Percentiles rank a stretch among this genome's conserved stretches.
Conservation (phyloP, 2,888 invertebrate genomes). For the Oscheius myriophilus region DNA sequence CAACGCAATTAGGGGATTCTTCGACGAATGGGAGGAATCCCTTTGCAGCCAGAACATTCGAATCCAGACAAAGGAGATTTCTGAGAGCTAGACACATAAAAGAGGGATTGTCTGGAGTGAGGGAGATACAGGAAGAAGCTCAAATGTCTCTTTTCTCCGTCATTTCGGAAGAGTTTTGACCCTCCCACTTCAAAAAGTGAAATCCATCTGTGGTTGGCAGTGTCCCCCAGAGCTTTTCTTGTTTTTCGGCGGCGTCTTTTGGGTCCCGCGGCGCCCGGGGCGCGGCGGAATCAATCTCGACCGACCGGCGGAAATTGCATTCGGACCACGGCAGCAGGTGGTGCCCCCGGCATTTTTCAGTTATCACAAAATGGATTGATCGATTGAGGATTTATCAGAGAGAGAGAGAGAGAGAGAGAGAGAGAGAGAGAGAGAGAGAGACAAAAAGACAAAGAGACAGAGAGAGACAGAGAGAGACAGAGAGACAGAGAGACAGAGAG, state of each 20-base stretch:
- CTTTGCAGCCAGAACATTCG: background rate
- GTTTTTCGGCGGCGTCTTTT: no score
- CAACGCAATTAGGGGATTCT: background rate
- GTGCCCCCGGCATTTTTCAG: background rate
- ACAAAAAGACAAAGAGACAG: background rate
- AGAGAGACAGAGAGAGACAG: background rate
- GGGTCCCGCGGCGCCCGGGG: background rate
- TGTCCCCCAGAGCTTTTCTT: no score
- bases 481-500: no score
- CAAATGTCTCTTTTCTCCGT: no score
- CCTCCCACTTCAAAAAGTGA: no score
- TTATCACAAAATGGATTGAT: slow-evolving; percentile 8
- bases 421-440: background rate
- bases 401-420: background rate
- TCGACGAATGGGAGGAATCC: no score
- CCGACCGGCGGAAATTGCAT: slow-evolving; percentile 9
- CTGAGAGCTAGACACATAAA: background rate
- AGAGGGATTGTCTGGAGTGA: background rate
- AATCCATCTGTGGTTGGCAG: no score
- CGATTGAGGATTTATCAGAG: background rate
- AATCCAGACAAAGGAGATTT: background rate
- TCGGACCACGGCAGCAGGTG: slow-evolving; percentile 7
- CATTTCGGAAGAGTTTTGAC: no score
- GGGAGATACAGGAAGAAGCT: background rate
- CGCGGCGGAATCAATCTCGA: slow-evolving; percentile 10